Base-by-base conservation (phyloP, 2,113 vertebrate species). In the Indicator indicator region DNA sequence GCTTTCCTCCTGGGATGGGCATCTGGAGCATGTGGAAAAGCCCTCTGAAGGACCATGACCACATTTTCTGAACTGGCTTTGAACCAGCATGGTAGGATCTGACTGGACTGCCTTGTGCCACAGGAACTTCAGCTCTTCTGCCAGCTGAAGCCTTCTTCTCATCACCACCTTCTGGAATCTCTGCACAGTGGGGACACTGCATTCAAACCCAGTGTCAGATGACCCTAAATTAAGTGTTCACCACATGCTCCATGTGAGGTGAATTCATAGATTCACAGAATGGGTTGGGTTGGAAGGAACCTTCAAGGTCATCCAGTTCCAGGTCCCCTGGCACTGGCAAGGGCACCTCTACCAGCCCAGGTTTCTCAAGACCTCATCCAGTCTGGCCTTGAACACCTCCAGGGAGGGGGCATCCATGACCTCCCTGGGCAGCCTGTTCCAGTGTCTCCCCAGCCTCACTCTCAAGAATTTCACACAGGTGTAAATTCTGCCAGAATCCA, bases 51-150 rank as follows among this genome's bases (percentile, higher is more conserved):
- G 52, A 33, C 48, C 24, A 20, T 5, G n/a, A 28, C 11, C 12
- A 5, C 1, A 9, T 44, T 59, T 69, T 40, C 38, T 60, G 76
- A 62, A 42, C 54, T 55, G 65, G 7, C 38, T 38, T 62, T 74
- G 55, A 16, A 20, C 16, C 32, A 10, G 24, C 4, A 9, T 21
- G 27, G 38, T 55, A 82, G 72, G 86, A 54, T 42, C n/a, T 11
- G n/a, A n/a, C 11, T 2, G 1, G 30, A 30, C 70, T 6, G 44
- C 16, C 44, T 42, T 48, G 7, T 30, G 23, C 14, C 1, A 2
- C 9, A 8, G n/a, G 9, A 7, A 33, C 5, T 11, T 3, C 5
- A 11, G 6, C 12, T 16, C 18, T 24, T 18, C 28, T 73, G 67
- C 36, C 38, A 42, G 20, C 38, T 62, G 42, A 48, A 64, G 56